phyloP scores from a whole-genome alignment of 1,140 invertebrate genomes.

The Pissodes strobi region DNA sequence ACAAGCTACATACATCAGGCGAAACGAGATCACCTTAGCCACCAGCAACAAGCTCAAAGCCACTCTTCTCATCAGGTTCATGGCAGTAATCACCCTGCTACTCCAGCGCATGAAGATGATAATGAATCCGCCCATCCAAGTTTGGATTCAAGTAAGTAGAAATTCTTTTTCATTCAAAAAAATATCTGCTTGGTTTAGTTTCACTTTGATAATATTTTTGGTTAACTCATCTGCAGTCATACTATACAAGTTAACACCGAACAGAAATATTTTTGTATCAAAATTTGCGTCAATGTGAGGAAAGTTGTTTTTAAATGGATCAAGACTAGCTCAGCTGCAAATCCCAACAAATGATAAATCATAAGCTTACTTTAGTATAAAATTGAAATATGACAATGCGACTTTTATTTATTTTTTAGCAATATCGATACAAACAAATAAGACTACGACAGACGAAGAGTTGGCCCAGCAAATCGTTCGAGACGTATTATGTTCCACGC shows the following conservation, averaged over 20 bases:
- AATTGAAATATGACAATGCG: too few relatives aligned
- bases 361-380: too few relatives aligned
- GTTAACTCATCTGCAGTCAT: too few relatives aligned
- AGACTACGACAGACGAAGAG: constrained; percentile 49
- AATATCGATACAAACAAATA: constrained; percentile 47
- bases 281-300: too few relatives aligned
- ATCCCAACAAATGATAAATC: too few relatives aligned
- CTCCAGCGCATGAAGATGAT: constrained; percentile 47
- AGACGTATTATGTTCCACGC: constrained; percentile 83
- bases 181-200: too few relatives aligned
- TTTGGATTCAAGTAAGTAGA: constrained; percentile 54
- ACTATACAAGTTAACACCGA: too few relatives aligned
- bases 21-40: constrained; percentile 38
- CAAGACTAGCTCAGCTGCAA: too few relatives aligned
- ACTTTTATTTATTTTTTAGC: constrained; percentile 37
- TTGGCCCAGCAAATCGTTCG: constrained; percentile 67
- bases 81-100: not conserved
- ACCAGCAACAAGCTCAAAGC: not conserved
- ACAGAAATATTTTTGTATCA: too few relatives aligned
- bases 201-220: too few relatives aligned
- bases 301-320: too few relatives aligned
- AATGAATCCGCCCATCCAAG: constrained; percentile 49
- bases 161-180: too few relatives aligned
- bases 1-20: constrained; percentile 75
- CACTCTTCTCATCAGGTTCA: not conserved